A percentile compares a stretch with the other conserved stretches of the same genome.
phyloP scores from a whole-genome alignment of 2,113 vertebrate species.

The Stegastes partitus region DNA sequence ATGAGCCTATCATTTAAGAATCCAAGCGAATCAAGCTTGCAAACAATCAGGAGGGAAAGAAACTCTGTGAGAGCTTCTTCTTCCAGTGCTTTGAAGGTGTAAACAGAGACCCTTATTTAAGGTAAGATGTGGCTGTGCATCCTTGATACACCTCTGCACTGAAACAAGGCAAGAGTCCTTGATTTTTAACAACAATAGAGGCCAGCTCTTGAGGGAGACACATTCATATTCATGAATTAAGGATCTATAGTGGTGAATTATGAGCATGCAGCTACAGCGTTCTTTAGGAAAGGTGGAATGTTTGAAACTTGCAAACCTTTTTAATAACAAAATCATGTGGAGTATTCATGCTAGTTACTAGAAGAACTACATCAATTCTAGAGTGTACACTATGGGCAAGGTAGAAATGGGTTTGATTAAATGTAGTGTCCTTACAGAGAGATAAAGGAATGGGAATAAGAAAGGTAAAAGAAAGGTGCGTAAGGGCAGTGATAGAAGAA shows the following conservation, averaged over 20 bases:
- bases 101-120: constrained; percentile 76
- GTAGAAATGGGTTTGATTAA: constrained; percentile 26
- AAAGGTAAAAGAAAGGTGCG: neutral
- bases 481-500: constrained; percentile 15
- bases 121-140: constrained; percentile 70
- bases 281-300: neutral
- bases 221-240: constrained; percentile 74
- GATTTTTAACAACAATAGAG: constrained; percentile 75
- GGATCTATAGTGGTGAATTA: constrained; percentile 64
- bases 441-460: neutral
- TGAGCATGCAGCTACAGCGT: constrained; percentile 18
- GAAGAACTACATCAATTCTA: neutral
- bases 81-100: constrained; percentile 73
- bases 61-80: constrained; percentile 53
- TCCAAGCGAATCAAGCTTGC: constrained; percentile 71
- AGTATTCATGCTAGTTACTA: constrained; percentile 1
- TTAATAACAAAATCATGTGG: constrained; percentile 18
- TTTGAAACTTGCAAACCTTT: constrained; percentile 45
- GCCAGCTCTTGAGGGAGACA: constrained; percentile 59
- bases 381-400: neutral
- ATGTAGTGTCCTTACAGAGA: neutral
- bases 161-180: constrained; percentile 76
- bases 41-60: constrained; percentile 68
- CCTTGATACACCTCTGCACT: constrained; percentile 64
- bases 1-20: constrained; percentile 79